Evolutionary conservation across 2,113 vertebrate species (phyloP), one percentile per base, ranked within the genome.

Genomic region (Cygnus atratus): DNA sequence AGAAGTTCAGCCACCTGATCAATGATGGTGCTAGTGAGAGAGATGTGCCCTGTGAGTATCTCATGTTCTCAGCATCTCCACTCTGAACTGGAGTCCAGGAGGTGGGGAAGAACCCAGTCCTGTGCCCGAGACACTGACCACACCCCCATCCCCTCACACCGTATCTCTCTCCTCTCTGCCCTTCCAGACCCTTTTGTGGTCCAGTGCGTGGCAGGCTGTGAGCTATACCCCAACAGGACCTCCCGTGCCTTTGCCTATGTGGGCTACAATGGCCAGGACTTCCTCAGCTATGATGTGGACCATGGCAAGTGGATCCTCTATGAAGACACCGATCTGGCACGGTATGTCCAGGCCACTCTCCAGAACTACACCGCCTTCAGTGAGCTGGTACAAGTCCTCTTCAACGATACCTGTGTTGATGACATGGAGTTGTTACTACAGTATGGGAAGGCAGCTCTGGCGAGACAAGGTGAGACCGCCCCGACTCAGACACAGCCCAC

Each of bases 261-360:
- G 26, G 95, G 25, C 26, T 95, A 87, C 78, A 91, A 95, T 4
- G 92, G 95, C 9, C 88, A 89, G 26, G 78, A 91, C 35, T 95
- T 94, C 61, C 81, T 96, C 74, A 81, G 17, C 18, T 59, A 91
- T 0, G 0, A 78, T 6, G 11, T 2, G 0, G 12, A 35, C 33
- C 87, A 62, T 37, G 11, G 1, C 12, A 77, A 35, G 28, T 96
- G 95, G 95, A 7, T 20, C 2, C 4, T 48, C 6, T 73, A 20
- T 39, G 84, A 77, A 35, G 39, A 95, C 59, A 89, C 21, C 3
- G 1, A 0, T 6, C 54, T 93, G 55, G 46, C 92, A 52, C 50
- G 15, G 17, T 93, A 93, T 0, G 73, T 74, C 44, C 48, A 11
- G 65, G 58, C 65, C 1, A 0, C n/a, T 61, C 65, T 95, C 33